Evolutionary conservation across 2,113 vertebrate genomes (phyloP), one percentile per base, ranked within the genome.

Genomic region (Sebastes fasciatus): DNA sequence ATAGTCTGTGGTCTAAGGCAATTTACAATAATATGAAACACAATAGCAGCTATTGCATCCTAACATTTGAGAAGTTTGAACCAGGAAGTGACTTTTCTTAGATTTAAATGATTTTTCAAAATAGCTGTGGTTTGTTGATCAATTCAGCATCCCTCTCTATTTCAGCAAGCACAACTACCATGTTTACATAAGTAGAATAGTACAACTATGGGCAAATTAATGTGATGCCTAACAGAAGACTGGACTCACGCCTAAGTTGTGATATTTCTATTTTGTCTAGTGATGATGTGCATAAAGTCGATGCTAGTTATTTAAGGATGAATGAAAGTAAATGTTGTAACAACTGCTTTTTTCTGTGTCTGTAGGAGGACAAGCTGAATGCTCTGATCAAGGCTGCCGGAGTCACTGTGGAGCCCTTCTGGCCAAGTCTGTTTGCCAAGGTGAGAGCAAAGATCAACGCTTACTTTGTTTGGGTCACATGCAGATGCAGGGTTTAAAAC

Each of bases 371-470:
- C 92, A 97, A 97, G 91, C 96, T 97, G 91, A 96, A 96, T 63
- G 96, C 97, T 8, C 96, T 97, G 80, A 97, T 97, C 85, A 97
- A 97, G 90, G 96, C 96, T 23, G 97, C 97, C 0, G 95, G 95
- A 71, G 96, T 97, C 74, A 95, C 88, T 1, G 95, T 97, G 43
- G 97, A 97, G 63, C 97, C 97, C 7, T 97, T 97, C 93, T 97
- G 97, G 97, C 97, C 97, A 16, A 95, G 96, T 78, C 94, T 97
- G 19, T 98, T 98, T 43, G 96, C 97, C 67, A 98, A 98, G 97
- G 97, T 98, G 86, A 78, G 93, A 67, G 54, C 51, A 45, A 2
- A 1, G 2, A 34, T 34, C 8, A 16, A 34, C 34, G 12, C n/a
- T 60, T 14, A 14, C 13, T 9, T 3, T 64, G 3, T 8, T 19